Base-by-base conservation (phyloP, 2,797 vertebrate genomes). In the Diplodus puntazzo region DNA sequence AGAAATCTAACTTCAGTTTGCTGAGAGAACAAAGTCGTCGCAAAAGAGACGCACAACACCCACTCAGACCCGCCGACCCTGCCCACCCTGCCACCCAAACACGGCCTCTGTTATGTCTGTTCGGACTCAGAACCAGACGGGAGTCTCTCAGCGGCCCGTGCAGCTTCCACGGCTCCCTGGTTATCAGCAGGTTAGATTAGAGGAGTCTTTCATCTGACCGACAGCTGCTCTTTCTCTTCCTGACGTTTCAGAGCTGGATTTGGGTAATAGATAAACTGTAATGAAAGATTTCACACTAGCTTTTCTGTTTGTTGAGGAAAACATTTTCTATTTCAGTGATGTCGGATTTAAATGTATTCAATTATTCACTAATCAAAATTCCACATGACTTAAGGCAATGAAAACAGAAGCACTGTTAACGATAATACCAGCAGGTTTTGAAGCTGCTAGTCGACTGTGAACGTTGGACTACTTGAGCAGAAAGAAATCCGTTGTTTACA, bases 161-260 rank as follows among this genome's bases (percentile, higher is more conserved):
- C 76, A 61, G 86, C 85, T 83, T 87, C 82, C 85, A 79, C 48
- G 91, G 81, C 87, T 91, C 84, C 83, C 79, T 77, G 84, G 87
- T 92, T 92, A 91, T 91, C 91, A 79, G 58, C 71, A 64, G 43
- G 83, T 83, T 77, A 89, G 89, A 93, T 89, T 88, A 90, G 81
- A 89, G 65, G 65, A 87, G 85, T 88, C 91, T 92, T 90, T 91
- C 77, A 88, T 92, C 82, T 71, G 61, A 81, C 30, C 77, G 76
- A 34, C 84, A 81, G 85, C 87, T 92, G 85, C 62, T 90, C 73
- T 76, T 79, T 68, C 54, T 89, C 71, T 66, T 52, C 49, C 69
- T 55, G 76, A 78, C 83, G 65, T 84, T 64, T 71, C 17, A 27
- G n/a, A 57, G 75, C 65, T 59, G 17, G 11, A 43, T 27, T 61